These are phyloP conservation scores for Aphelinus atriplicis DNA, from an alignment of 1,140 invertebrate genomes.

Conservation along the genomic window DNA sequence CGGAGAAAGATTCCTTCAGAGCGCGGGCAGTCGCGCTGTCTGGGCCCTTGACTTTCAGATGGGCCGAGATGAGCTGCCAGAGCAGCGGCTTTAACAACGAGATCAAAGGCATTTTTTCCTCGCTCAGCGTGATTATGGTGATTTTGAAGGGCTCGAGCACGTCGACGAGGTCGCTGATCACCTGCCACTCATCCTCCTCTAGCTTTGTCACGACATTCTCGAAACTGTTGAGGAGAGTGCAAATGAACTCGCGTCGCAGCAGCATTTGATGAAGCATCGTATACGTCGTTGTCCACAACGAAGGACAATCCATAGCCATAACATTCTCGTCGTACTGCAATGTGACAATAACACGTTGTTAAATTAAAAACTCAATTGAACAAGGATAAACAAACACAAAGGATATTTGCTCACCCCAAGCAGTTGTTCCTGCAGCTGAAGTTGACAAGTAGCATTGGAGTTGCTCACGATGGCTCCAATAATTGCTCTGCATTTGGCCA, in stretches of 20 bases:
- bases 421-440: constrained; percentile 63
- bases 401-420: constrained; percentile 54
- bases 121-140: constrained; percentile 68
- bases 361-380: background rate
- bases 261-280: constrained; percentile 67
- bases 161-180: constrained; percentile 64
- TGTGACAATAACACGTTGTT: too few relatives aligned
- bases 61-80: constrained; percentile 66
- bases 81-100: constrained; percentile 69
- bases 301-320: constrained; percentile 62
- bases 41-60: constrained; percentile 62
- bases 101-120: constrained; percentile 68
- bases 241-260: constrained; percentile 55
- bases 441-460: constrained; percentile 50
- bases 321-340: constrained; percentile 57
- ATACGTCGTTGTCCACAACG: constrained; percentile 67
- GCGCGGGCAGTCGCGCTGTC: constrained; percentile 59
- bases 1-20: constrained; percentile 63
- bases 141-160: constrained; percentile 69
- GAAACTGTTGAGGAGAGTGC: constrained; percentile 53
- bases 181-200: constrained; percentile 62
- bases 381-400: background rate
- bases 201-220: constrained; percentile 56
- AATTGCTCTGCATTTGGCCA: constrained; percentile 62
- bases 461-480: constrained; percentile 62